Percentiles rank a stretch among this genome's conserved stretches.
Conservation (phyloP, 2,797 vertebrate species). For the Poecilia gillii region DNA sequence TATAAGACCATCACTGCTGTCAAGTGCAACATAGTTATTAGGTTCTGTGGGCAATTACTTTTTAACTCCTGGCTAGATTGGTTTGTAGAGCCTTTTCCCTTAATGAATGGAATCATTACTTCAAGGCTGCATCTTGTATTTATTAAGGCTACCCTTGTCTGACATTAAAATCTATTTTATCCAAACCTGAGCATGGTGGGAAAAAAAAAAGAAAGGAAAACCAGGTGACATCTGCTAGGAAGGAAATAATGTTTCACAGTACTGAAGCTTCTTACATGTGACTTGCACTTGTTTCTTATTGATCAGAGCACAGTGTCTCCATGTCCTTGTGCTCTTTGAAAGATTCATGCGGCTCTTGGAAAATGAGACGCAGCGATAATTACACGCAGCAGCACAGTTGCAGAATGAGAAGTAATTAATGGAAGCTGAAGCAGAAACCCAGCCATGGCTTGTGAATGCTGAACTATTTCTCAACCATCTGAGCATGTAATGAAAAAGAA, state of each 20-base stretch:
- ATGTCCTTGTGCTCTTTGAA: constrained; percentile 23
- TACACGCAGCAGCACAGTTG: constrained; percentile 11
- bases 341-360: constrained; percentile 16
- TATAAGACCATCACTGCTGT: background rate
- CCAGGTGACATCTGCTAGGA: background rate
- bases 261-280: background rate
- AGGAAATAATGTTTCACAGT: background rate
- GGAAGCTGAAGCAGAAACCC: constrained; percentile 11
- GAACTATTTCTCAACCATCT: background rate
- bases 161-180: background rate
- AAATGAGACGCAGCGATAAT: constrained; percentile 37
- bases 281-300: constrained; percentile 22
- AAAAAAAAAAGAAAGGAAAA: background rate
- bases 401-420: constrained; percentile 16
- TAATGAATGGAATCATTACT: background rate
- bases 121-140: background rate
- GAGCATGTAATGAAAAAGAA: background rate
- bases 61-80: background rate
- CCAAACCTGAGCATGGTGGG: background rate
- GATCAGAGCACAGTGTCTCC: constrained; percentile 23
- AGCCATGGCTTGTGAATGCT: background rate
- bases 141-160: background rate
- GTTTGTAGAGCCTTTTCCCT: background rate
- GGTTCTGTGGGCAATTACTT: background rate
- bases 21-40: background rate